Evolutionary conservation across 2,888 invertebrate species (phyloP).

Genomic region (Diplolepis rosae): DNA sequence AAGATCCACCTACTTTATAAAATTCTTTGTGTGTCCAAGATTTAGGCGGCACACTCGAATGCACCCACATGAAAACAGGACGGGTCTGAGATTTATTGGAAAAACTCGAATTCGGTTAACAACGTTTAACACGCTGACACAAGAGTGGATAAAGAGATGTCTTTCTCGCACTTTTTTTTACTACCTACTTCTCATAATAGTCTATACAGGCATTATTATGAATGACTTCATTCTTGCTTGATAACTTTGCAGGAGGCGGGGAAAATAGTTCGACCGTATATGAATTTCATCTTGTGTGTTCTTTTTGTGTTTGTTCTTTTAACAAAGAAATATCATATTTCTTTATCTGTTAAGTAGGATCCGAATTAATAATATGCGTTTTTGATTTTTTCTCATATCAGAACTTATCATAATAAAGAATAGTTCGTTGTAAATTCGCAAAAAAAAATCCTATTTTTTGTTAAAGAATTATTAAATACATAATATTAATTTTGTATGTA

Average conservation of each 20-base stretch:
- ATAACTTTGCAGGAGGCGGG: constrained; percentile 7
- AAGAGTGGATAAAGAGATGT: constrained; percentile 12
- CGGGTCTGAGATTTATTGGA: constrained; percentile 4
- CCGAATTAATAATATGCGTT: too few species aligned
- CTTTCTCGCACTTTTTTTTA: neutral
- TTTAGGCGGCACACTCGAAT: neutral
- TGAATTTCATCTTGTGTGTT: constrained; percentile 16
- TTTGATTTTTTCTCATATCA: too few species aligned
- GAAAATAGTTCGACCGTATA: neutral
- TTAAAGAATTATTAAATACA: too few species aligned
- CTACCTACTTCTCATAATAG: neutral
- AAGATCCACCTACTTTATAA: constrained; percentile 7
- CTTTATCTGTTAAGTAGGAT: too few species aligned
- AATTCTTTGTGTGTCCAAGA: constrained; percentile 18
- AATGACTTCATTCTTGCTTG: constrained; percentile 25
- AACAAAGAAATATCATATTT: neutral
- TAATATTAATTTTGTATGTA: too few species aligned
- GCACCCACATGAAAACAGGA: neutral
- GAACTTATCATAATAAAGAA: too few species aligned
- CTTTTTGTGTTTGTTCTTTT: neutral
- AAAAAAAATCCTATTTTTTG: too few species aligned
- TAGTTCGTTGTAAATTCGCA: too few species aligned
- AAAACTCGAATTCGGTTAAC: neutral
- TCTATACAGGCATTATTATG: neutral
- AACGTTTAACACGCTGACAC: neutral